Percentiles rank a stretch among this genome's conserved stretches.
Evolutionary conservation across 2,888 invertebrate species (phyloP).

Genomic region (Callyntrura guangdongensis): DNA sequence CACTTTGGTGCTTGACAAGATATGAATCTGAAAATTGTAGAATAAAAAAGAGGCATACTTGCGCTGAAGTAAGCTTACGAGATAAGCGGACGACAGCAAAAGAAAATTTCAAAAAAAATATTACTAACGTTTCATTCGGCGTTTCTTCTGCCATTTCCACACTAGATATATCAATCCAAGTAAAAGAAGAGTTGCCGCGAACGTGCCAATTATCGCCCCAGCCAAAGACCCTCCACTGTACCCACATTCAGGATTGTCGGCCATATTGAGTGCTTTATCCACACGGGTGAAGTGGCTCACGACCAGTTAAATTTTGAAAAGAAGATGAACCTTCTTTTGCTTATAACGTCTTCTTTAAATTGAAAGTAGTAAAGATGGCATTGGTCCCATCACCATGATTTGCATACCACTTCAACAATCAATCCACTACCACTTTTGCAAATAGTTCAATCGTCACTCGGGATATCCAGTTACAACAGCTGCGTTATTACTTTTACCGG

Average conservation of each 20-base stretch:
- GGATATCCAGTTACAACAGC: constrained; percentile 15
- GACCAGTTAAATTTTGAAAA: constrained; percentile 18
- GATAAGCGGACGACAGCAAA: not conserved
- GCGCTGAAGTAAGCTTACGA: not conserved
- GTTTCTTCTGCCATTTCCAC: constrained; percentile 89
- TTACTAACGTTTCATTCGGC: constrained; percentile 87
- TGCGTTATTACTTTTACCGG: not conserved
- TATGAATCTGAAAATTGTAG: too few relatives aligned
- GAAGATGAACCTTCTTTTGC: not conserved
- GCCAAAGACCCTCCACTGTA: constrained; percentile 91
- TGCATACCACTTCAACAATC: not conserved
- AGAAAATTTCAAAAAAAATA: not conserved
- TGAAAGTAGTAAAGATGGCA: not conserved
- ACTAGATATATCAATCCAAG: constrained; percentile 88
- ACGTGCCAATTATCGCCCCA: constrained; percentile 90
- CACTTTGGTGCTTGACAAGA: too few relatives aligned
- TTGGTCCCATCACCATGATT: constrained; percentile 45
- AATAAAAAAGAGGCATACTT: too few relatives aligned
- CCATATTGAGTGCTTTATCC: constrained; percentile 26
- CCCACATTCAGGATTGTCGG: constrained; percentile 86
- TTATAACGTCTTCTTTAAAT: constrained; percentile 17
- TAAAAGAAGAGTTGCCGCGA: constrained; percentile 89
- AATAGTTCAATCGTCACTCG: not conserved
- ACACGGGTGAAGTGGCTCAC: constrained; percentile 6
- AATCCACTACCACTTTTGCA: not conserved